These are phyloP conservation scores for Columbina picui DNA, from an alignment of 2,113 vertebrate genomes.

Conservation along the genomic window DNA sequence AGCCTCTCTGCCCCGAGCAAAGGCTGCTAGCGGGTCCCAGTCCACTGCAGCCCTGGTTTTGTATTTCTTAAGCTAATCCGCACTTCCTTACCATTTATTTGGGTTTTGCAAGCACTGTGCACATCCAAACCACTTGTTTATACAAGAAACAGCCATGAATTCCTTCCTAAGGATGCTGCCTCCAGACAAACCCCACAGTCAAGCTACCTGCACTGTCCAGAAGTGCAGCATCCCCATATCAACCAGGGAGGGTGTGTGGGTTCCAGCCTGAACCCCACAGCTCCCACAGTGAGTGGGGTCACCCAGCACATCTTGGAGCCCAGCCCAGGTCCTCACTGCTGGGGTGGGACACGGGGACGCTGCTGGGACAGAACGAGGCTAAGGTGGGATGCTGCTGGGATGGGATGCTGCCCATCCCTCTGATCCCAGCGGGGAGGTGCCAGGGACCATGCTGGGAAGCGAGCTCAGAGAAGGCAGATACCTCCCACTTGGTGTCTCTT, in stretches of 20 bases:
- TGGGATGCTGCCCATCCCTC: neutral
- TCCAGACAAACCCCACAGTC: neutral
- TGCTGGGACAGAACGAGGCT: neutral
- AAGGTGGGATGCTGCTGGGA: neutral
- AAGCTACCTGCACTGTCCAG: fast-evolving
- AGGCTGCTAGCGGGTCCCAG: neutral
- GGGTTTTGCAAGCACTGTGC: neutral
- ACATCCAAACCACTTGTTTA: neutral
- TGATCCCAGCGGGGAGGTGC: neutral
- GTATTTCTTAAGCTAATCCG: conserved; percentile 23
- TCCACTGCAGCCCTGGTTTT: neutral
- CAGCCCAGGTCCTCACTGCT: neutral
- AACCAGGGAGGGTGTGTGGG: neutral
- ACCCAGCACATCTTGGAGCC: neutral
- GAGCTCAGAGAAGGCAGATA: neutral
- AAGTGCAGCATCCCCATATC: neutral
- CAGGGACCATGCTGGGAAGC: neutral
- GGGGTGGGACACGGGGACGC: neutral
- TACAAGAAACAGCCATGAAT: neutral
- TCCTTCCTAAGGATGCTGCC: neutral
- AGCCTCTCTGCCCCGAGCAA: neutral
- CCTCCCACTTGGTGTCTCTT: neutral
- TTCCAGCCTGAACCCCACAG: neutral
- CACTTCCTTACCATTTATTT: conserved; percentile 37
- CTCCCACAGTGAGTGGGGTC: fast-evolving